Conservation (phyloP, 2,113 vertebrate genomes). For the Emydura subglobosa region DNA sequence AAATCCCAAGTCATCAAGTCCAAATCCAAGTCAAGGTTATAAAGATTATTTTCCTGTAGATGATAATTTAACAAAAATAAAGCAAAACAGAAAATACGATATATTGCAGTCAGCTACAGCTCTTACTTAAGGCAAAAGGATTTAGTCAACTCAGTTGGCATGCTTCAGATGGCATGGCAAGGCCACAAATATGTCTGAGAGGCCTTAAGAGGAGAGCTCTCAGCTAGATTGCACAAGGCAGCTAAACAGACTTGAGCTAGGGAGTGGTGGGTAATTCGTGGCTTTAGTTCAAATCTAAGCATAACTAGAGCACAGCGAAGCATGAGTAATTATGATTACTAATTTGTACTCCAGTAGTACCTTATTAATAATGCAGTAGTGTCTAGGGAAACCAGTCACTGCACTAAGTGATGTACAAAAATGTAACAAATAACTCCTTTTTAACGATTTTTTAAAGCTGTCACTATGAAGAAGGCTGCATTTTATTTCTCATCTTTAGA, state of each 20-base stretch:
- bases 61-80: constrained; percentile 47
- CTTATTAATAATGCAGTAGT: not conserved
- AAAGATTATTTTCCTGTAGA: constrained; percentile 82
- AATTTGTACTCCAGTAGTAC: not conserved
- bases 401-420: not conserved
- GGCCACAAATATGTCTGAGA: not conserved
- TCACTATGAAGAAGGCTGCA: not conserved
- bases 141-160: not conserved
- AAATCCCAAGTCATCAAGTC: constrained; percentile 87
- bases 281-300: not conserved
- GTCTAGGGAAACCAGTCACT: not conserved
- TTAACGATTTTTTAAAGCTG: not conserved
- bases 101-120: not conserved
- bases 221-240: not conserved
- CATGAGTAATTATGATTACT: too few relatives aligned
- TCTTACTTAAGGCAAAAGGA: not conserved
- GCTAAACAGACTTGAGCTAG: not conserved
- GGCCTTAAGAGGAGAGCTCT: not conserved
- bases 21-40: constrained; percentile 88
- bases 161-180: not conserved
- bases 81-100: not conserved
- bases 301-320: not conserved
- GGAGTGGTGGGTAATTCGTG: not conserved
- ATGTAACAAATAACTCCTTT: not conserved
- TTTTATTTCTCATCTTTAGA: not conserved